phyloP scores from a whole-genome alignment of 1,140 invertebrate genomes.

The Pseudomyrmex gracilis region DNA sequence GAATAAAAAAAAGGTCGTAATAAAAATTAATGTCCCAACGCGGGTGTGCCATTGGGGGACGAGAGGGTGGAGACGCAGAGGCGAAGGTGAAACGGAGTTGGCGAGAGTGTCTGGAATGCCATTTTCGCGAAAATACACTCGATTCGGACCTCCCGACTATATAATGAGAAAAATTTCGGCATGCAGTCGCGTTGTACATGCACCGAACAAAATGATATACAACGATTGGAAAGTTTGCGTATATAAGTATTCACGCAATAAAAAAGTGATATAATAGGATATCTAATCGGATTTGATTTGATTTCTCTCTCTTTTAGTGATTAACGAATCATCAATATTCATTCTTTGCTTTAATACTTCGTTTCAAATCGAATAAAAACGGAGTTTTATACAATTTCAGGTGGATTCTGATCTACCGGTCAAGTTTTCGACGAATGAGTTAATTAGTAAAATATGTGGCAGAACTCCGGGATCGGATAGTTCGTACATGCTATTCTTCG shows the following conservation, averaged over 20 bases:
- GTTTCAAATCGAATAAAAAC: too few relatives aligned
- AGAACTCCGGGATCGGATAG: too few relatives aligned
- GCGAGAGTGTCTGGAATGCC: slow-evolving; percentile 69
- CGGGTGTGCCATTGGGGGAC: slow-evolving; percentile 16
- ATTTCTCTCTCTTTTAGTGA: neutral
- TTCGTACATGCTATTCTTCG: too few relatives aligned
- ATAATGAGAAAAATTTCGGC: slow-evolving; percentile 64
- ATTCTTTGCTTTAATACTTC: too few relatives aligned
- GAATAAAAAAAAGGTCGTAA: slow-evolving; percentile 74
- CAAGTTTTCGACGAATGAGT: too few relatives aligned
- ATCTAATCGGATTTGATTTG: neutral
- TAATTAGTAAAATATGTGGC: too few relatives aligned
- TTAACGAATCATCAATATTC: neutral
- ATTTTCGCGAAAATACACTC: slow-evolving; percentile 67
- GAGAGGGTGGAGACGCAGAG: slow-evolving; percentile 15
- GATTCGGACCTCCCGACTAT: slow-evolving; percentile 61
- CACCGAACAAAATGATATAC: neutral
- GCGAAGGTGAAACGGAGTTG: neutral
- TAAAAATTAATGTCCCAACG: slow-evolving; percentile 75
- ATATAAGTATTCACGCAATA: neutral
- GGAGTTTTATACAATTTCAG: too few relatives aligned
- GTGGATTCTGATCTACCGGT: too few relatives aligned
- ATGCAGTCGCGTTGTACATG: slow-evolving; percentile 49
- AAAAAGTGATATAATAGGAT: neutral
- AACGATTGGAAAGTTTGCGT: slow-evolving; percentile 19